These are phyloP conservation scores for Caenorhabditis virilis DNA, from an alignment of 2,888 invertebrate genomes.

Conservation along the genomic window DNA sequence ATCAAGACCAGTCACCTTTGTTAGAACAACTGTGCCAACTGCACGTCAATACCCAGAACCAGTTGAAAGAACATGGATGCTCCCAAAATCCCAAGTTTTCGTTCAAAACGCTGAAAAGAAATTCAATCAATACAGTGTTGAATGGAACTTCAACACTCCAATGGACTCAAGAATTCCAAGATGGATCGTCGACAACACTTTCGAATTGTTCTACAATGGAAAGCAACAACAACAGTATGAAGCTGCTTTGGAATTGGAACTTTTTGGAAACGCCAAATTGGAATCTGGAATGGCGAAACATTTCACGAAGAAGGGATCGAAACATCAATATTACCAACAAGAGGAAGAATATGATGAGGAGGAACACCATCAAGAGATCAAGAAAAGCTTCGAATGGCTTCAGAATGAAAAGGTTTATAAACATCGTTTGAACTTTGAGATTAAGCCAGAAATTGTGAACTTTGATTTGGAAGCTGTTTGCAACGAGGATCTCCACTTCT, in stretches of 20 bases:
- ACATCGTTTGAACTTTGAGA: conserved; percentile 34
- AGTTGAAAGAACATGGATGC: conserved; percentile 37
- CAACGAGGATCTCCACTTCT: conserved; percentile 39
- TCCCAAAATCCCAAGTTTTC: conserved; percentile 20
- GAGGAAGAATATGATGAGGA: conserved; percentile 36
- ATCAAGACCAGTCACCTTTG: conserved; percentile 56
- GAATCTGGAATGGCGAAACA: conserved; percentile 29
- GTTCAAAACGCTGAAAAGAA: conserved; percentile 20
- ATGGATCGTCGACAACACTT: conserved; percentile 33
- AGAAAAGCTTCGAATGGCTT: conserved; percentile 34
- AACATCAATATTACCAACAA: conserved; percentile 12
- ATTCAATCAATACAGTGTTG: conserved; percentile 26
- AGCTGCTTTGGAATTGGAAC: conserved; percentile 26
- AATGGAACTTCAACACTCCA: conserved; percentile 34
- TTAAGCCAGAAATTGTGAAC: conserved; percentile 31
- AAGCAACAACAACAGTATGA: conserved; percentile 22
- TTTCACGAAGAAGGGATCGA: conserved; percentile 15
- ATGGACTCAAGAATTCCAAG: conserved; percentile 19
- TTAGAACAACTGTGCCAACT: conserved; percentile 37
- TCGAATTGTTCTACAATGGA: conserved; percentile 36
- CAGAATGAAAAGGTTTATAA: conserved; percentile 42
- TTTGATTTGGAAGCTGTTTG: conserved; percentile 34
- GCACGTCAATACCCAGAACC: conserved; percentile 48
- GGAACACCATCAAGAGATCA: conserved; percentile 29
- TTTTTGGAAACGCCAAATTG: conserved; percentile 37